A percentile compares a stretch with the other conserved stretches of the same genome.
Conservation (phyloP, 2,113 vertebrate species). For the Xenopus laevis region DNA sequence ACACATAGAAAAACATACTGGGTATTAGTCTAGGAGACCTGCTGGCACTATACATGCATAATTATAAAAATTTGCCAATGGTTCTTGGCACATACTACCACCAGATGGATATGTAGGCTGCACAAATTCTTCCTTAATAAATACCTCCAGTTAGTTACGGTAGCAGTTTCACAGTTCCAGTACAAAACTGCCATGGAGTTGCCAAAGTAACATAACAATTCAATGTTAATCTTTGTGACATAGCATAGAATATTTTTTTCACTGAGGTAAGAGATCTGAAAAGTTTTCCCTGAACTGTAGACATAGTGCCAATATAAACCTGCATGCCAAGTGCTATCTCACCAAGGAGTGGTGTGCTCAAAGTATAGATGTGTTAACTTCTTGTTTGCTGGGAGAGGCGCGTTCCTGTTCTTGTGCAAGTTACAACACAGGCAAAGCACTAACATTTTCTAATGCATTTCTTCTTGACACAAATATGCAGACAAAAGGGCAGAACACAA, state of each 20-base stretch:
- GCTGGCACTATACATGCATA: conserved; percentile 21
- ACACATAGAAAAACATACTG: conserved; percentile 4
- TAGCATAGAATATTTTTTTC: conserved; percentile 6
- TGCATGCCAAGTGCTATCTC: not conserved
- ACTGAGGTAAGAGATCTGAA: not conserved
- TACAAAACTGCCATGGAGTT: conserved; percentile 30
- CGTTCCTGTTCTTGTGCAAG: too few relatives aligned
- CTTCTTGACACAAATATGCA: too few relatives aligned
- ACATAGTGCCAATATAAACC: not conserved
- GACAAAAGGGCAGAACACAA: too few relatives aligned
- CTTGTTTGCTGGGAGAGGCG: too few relatives aligned
- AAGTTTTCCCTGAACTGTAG: not conserved
- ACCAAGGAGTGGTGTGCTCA: not conserved
- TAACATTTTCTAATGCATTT: too few relatives aligned
- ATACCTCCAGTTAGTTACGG: conserved; percentile 22
- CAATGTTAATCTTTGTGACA: conserved; percentile 17
- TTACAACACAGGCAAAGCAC: too few relatives aligned
- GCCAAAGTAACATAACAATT: conserved; percentile 35
- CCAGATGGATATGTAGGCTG: conserved; percentile 43
- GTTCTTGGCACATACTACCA: conserved; percentile 26
- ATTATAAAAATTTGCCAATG: conserved; percentile 19
- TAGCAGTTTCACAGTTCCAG: conserved; percentile 5
- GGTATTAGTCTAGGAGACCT: conserved; percentile 18
- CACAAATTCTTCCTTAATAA: conserved; percentile 29
- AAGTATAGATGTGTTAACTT: too few relatives aligned